A percentile compares a stretch with the other conserved stretches of the same genome.
These are phyloP conservation scores for Thalassarche chlororhynchos DNA, from an alignment of 2,113 vertebrate genomes.

Conservation along the genomic window DNA sequence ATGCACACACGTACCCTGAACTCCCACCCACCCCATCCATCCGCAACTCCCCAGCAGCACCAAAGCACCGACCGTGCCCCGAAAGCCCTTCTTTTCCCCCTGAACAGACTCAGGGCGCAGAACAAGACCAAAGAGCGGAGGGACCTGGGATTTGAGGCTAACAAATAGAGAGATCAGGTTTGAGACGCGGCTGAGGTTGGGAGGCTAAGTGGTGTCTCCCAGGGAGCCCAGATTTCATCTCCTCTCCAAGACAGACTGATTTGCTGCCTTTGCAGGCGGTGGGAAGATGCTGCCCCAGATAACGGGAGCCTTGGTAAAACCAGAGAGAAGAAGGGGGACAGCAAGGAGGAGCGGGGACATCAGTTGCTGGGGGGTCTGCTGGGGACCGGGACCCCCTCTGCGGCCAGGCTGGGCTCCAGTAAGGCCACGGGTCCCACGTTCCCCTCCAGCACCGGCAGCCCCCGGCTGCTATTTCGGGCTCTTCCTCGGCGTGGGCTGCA, in stretches of 20 bases:
- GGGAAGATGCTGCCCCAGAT: background rate
- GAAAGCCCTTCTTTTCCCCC: background rate
- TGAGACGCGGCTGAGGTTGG: background rate
- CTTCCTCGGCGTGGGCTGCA: background rate
- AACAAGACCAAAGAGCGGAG: background rate
- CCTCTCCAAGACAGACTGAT: background rate
- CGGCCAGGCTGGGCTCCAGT: rapidly evolving
- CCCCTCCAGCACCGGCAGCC: background rate
- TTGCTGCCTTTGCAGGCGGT: background rate
- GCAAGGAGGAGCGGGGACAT: rapidly evolving
- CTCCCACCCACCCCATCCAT: background rate
- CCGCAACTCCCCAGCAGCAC: background rate
- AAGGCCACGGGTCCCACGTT: background rate
- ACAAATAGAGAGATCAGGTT: background rate
- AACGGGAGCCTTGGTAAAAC: background rate
- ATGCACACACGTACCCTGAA: rapidly evolving
- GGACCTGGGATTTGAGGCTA: background rate
- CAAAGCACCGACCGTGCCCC: background rate
- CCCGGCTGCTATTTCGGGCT: background rate
- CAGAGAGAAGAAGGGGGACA: background rate
- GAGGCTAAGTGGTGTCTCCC: background rate
- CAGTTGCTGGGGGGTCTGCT: background rate
- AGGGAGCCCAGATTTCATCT: background rate
- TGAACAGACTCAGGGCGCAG: too few relatives aligned
- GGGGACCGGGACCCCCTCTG: background rate